These are phyloP conservation scores for Bugulina stolonifera DNA, from an alignment of 2,888 invertebrate genomes.

Conservation along the genomic window DNA sequence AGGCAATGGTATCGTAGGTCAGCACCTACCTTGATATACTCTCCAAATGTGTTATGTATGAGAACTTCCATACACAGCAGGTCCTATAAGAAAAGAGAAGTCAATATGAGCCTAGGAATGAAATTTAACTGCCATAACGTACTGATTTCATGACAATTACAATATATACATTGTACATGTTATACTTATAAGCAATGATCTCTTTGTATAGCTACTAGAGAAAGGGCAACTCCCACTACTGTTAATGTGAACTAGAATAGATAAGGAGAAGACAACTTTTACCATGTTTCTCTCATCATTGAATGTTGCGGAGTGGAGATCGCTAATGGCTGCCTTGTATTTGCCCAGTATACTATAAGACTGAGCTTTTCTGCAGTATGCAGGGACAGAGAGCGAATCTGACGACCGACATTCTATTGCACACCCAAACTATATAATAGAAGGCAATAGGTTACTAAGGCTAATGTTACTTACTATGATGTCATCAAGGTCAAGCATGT, in stretches of 20 bases:
- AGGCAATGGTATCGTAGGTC: neutral
- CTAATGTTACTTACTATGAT: no score
- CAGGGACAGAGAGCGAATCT: neutral
- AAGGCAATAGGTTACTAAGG: no score
- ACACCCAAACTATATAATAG: neutral
- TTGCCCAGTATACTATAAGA: neutral
- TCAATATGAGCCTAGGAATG: neutral
- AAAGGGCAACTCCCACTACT: no score
- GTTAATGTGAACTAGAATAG: no score
- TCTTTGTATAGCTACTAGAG: no score
- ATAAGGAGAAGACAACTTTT: no score
- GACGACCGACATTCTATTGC: neutral
- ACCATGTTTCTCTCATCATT: neutral
- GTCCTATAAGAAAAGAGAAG: neutral
- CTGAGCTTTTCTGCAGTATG: neutral
- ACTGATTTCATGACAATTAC: no score
- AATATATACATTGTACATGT: no score
- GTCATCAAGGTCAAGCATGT: no score
- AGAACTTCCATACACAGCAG: neutral
- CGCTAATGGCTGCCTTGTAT: neutral
- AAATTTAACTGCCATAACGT: no score
- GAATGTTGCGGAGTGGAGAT: neutral
- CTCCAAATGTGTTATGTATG: constrained; percentile 9
- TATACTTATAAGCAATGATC: no score
- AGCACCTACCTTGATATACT: neutral